Conservation (phyloP, 2,797 vertebrate species). For the Anisognathus igniventris region DNA sequence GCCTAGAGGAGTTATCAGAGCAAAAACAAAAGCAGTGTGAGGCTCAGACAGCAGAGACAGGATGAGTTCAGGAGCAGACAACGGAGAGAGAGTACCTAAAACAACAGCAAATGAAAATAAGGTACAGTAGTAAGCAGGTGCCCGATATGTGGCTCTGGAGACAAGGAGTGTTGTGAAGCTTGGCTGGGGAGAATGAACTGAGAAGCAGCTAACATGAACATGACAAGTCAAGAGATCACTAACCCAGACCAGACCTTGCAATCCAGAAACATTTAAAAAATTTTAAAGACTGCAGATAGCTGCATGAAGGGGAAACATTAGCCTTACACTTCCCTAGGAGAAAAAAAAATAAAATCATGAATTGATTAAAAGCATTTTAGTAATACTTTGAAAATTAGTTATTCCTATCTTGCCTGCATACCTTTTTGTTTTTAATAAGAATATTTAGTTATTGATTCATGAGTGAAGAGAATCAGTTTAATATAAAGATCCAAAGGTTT, state of each 20-base stretch:
- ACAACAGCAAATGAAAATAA: neutral
- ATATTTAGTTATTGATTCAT: neutral
- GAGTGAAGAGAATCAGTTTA: neutral
- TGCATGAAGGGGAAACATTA: neutral
- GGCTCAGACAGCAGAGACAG: neutral
- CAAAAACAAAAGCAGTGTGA: neutral
- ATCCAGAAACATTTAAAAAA: neutral
- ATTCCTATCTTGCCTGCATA: rapidly evolving
- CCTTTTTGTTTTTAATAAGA: neutral
- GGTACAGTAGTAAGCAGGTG: neutral
- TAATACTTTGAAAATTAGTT: neutral
- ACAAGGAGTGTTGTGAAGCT: neutral
- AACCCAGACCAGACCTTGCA: neutral
- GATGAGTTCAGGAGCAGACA: neutral
- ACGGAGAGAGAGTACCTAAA: neutral
- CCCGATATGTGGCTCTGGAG: neutral
- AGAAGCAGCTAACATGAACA: neutral
- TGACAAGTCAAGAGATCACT: neutral
- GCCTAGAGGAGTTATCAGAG: neutral
- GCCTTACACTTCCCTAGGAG: neutral
- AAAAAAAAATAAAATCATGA: neutral
- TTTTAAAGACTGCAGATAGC: neutral
- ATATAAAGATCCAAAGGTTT: neutral
- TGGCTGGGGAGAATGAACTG: neutral
- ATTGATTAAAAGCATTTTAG: neutral